These are phyloP conservation scores for Antechinus stuartii DNA, from an alignment of 2,113 vertebrate species.

Conservation along the genomic window DNA sequence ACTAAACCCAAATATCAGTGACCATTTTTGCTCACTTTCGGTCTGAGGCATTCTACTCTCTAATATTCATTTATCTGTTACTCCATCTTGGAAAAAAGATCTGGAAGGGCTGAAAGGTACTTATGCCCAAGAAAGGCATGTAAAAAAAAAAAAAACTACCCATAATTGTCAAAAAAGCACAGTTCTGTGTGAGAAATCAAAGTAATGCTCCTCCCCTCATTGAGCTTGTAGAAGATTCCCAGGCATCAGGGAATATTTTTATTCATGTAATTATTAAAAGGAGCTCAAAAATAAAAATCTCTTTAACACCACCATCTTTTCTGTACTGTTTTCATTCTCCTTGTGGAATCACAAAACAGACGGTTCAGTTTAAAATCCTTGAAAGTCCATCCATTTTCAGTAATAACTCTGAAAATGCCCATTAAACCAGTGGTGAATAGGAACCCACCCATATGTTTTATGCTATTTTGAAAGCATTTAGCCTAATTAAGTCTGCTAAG, in stretches of 20 bases:
- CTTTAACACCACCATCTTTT: conserved; percentile 58
- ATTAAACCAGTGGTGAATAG: conserved; percentile 66
- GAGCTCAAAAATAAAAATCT: conserved; percentile 53
- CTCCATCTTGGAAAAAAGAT: not conserved
- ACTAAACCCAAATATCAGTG: not conserved
- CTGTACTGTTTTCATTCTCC: conserved; percentile 48
- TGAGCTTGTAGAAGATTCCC: conserved; percentile 19
- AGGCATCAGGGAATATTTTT: conserved; percentile 10
- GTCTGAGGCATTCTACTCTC: not conserved
- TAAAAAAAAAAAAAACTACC: not conserved
- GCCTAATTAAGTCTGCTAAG: conserved; percentile 80
- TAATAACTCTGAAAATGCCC: conserved; percentile 65
- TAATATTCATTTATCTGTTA: not conserved
- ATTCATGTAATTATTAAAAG: conserved; percentile 41
- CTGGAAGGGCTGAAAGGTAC: not conserved
- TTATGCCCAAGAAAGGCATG: not conserved
- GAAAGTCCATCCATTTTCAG: conserved; percentile 65
- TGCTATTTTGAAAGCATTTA: conserved; percentile 69
- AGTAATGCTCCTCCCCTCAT: not conserved
- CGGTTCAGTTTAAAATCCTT: conserved; percentile 61
- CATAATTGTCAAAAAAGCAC: conserved; percentile 9
- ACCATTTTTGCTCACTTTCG: not conserved
- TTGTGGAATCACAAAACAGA: conserved; percentile 61
- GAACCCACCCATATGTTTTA: conserved; percentile 74
- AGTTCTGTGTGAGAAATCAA: conserved; percentile 44